A percentile compares a stretch with the other conserved stretches of the same genome.
Evolutionary conservation across 2,113 vertebrate species (phyloP).

Genomic region (Nansenia antarctica): DNA sequence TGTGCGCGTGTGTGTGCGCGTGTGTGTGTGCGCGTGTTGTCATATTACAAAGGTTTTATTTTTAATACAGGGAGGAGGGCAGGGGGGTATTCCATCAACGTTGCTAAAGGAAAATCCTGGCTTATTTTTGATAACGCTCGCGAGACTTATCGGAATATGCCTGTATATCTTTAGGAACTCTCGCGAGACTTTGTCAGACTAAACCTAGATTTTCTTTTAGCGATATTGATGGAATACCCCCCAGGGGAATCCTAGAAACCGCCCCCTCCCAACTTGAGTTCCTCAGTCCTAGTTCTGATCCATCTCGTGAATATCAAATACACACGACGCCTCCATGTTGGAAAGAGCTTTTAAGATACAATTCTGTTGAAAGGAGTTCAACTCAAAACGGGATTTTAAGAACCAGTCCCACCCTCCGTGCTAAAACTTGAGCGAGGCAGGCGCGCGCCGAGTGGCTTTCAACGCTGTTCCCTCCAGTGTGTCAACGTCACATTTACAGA

Average conservation of each 20-base stretch:
- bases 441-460: constrained; percentile 26
- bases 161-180: too few relatives aligned
- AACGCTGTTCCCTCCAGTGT: constrained; percentile 29
- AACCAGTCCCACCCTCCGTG: background rate
- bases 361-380: constrained; percentile 6
- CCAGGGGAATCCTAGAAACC: constrained; percentile 53
- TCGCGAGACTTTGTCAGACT: too few relatives aligned
- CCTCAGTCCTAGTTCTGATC: constrained; percentile 61
- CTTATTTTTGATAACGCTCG: too few relatives aligned
- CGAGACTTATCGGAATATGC: too few relatives aligned
- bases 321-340: constrained; percentile 79
- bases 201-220: too few relatives aligned
- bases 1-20: too few relatives aligned
- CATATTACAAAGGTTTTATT: constrained; percentile 39
- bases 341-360: constrained; percentile 47
- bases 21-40: too few relatives aligned
- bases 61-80: constrained; percentile 50
- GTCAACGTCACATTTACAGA: constrained; percentile 44
- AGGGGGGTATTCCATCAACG: too few relatives aligned
- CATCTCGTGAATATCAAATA: constrained; percentile 64
- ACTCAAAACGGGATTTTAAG: background rate
- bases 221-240: too few relatives aligned
- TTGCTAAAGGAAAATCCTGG: too few relatives aligned
- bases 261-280: constrained; percentile 56
- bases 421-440: background rate